phyloP scores from a whole-genome alignment of 2,888 invertebrate species.

The Ophion slaviceki region DNA sequence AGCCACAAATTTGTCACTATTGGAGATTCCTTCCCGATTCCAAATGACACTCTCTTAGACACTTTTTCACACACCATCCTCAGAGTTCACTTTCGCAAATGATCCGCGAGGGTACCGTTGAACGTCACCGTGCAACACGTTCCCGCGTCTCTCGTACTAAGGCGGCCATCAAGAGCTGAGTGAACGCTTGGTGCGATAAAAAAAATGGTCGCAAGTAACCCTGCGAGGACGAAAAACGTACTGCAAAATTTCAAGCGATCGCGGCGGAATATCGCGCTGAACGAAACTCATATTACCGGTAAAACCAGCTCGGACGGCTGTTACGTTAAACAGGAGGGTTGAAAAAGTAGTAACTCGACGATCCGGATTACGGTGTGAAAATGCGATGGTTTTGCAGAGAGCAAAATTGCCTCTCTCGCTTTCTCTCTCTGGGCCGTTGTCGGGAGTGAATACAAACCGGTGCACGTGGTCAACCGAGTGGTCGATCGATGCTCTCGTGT shows the following conservation, averaged over 20 bases:
- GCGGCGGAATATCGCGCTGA: neutral
- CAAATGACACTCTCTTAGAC: neutral
- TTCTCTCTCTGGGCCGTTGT: slow-evolving; percentile 62
- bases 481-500: slow-evolving; percentile 77
- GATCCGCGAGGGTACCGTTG: neutral
- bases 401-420: slow-evolving; percentile 28
- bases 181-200: neutral
- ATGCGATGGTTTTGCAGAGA: slow-evolving; percentile 47
- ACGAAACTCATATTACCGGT: slow-evolving; percentile 52
- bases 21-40: neutral
- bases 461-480: slow-evolving; percentile 72
- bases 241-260: slow-evolving; percentile 30
- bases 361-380: slow-evolving; percentile 62
- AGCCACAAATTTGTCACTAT: neutral
- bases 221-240: slow-evolving; percentile 23
- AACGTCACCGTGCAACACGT: neutral
- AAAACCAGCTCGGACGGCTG: slow-evolving; percentile 47
- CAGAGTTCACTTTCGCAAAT: neutral
- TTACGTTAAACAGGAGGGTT: slow-evolving; percentile 46
- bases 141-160: neutral
- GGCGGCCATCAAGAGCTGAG: neutral
- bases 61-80: neutral
- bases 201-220: slow-evolving; percentile 7
- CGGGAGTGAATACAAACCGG: slow-evolving; percentile 68
- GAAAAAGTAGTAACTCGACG: slow-evolving; percentile 59